phyloP scores from a whole-genome alignment of 2,113 vertebrate species.

The Neotoma lepida region DNA sequence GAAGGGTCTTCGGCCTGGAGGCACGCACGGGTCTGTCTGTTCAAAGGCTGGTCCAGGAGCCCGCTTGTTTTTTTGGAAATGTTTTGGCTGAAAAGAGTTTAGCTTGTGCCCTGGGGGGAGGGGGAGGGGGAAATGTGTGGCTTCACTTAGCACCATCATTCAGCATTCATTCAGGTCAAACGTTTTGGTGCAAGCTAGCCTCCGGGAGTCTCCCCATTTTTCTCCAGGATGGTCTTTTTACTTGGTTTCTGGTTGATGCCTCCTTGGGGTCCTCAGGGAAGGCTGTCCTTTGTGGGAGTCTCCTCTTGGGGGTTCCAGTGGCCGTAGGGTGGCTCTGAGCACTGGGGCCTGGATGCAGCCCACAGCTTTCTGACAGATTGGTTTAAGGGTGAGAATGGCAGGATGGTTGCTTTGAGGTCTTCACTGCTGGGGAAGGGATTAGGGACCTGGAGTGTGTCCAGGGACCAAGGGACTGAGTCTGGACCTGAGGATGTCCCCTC shows the following conservation, averaged over 20 bases:
- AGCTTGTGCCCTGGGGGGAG: not conserved
- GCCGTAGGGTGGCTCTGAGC: not conserved
- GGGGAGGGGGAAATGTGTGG: too few relatives aligned
- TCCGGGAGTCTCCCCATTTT: not conserved
- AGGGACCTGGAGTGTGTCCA: not conserved
- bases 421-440: not conserved
- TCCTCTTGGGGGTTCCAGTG: too few relatives aligned
- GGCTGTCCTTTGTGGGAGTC: not conserved
- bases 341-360: not conserved
- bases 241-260: not conserved
- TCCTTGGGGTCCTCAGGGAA: slow-evolving; percentile 81
- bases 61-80: not conserved
- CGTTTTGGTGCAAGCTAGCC: not conserved
- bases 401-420: not conserved
- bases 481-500: not conserved
- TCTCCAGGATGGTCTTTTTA: not conserved
- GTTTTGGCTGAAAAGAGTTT: not conserved
- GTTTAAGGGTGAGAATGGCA: too few relatives aligned
- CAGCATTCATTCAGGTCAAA: not conserved
- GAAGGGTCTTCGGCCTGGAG: not conserved
- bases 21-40: not conserved
- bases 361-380: not conserved
- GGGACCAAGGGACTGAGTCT: not conserved
- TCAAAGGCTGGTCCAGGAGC: not conserved
- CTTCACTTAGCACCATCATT: too few relatives aligned